Conservation (phyloP, 2,797 vertebrate genomes). For the Eulemur coronatus region DNA sequence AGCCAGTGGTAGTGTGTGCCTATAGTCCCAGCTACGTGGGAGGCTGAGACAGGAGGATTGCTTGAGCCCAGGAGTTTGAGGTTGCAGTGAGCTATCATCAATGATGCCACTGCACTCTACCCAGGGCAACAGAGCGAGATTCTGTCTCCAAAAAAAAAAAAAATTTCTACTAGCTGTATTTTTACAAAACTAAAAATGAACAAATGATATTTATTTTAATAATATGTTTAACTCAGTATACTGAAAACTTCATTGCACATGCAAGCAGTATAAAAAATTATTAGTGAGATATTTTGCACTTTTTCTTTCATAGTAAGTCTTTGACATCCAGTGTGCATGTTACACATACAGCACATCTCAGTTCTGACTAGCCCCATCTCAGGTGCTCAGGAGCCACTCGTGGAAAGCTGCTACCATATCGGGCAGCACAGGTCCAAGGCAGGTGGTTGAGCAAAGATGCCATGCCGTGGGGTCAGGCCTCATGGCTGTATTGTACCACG, state of each 20-base stretch:
- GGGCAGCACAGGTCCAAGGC: not conserved
- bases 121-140: not conserved
- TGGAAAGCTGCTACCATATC: not conserved
- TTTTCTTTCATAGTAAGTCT: not conserved
- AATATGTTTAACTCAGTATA: not conserved
- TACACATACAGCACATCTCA: not conserved
- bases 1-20: too few species aligned
- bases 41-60: not conserved
- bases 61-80: not conserved
- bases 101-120: not conserved
- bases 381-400: not conserved
- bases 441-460: not conserved
- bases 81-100: not conserved
- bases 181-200: not conserved
- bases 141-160: not conserved
- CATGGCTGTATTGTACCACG: accelerated
- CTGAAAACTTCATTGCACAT: not conserved
- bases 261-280: not conserved
- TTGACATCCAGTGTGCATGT: not conserved
- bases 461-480: not conserved
- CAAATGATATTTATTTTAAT: not conserved
- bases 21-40: too few species aligned
- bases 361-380: not conserved
- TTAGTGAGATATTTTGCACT: not conserved
- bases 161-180: not conserved